Evolutionary conservation across 1,140 invertebrate genomes (phyloP).

Genomic region (Eciton burchellii): DNA sequence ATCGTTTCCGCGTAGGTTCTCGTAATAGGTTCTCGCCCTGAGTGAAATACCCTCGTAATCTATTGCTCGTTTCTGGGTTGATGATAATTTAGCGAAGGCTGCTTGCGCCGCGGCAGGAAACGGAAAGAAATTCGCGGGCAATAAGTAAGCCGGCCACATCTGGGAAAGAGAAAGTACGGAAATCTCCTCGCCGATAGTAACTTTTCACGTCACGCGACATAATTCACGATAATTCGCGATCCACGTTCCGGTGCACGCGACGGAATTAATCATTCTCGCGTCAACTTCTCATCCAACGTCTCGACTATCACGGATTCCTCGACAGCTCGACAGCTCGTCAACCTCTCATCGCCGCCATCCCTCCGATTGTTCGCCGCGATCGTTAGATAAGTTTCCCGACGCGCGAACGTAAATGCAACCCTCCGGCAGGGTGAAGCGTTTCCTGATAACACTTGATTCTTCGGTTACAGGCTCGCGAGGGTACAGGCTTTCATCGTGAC

Average conservation of each 20-base stretch:
- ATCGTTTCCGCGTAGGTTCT: slow-evolving; percentile 44
- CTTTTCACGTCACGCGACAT: too few relatives aligned
- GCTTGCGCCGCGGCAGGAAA: background rate
- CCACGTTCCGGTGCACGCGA: too few relatives aligned
- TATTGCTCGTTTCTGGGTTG: slow-evolving; percentile 19
- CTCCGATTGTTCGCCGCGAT: slow-evolving; percentile 39
- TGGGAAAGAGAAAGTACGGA: too few relatives aligned
- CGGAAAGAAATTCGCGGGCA: too few relatives aligned
- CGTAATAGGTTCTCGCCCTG: slow-evolving; percentile 21
- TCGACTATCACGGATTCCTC: slow-evolving; percentile 1
- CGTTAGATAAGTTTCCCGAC: slow-evolving; percentile 49
- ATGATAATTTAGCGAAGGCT: slow-evolving; percentile 19
- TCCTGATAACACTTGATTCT: slow-evolving; percentile 46
- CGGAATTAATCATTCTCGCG: too few relatives aligned
- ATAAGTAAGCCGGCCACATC: too few relatives aligned
- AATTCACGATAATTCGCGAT: too few relatives aligned
- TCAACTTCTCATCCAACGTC: background rate
- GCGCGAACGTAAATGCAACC: slow-evolving; percentile 16
- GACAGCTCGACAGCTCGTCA: background rate
- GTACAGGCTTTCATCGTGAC: slow-evolving; percentile 18
- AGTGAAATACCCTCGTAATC: slow-evolving; percentile 11
- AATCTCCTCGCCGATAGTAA: too few relatives aligned
- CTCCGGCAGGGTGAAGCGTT: background rate
- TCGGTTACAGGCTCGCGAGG: slow-evolving; percentile 25
- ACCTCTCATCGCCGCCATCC: background rate